Evolutionary conservation across 2,113 vertebrate genomes (phyloP), one percentile per base, ranked within the genome.

Genomic region (Puffinus mauretanicus): DNA sequence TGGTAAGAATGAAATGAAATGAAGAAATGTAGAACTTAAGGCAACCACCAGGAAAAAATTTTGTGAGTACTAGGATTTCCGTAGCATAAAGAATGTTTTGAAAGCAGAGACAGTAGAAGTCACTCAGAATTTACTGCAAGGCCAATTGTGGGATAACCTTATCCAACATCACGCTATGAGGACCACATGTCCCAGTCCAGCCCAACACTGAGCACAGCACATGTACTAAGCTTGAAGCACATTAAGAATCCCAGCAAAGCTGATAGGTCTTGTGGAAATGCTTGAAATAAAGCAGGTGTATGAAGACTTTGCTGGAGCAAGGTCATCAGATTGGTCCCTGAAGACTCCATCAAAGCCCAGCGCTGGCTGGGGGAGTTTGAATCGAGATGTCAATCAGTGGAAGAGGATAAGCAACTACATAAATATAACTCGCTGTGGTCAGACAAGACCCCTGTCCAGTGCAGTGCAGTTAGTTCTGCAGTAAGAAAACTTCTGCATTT

Each of bases 151-250:
- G 84, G 34, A 34, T 13, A 13, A 13, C 36, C 21, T 55, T 2
- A 30, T 3, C 86, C 64, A 51, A 1, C 18, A 36, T 0, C 22
- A 12, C 0, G 3, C 30, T 22, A 5, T 8, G 32, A 36, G 75
- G 32, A 10, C 22, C n/a, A 25, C 2, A 1, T 3, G 11, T 60
- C 73, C 57, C 34, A 36, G 9, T 10, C 13, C 88, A 55, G 46
- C 8, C 18, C 4, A 19, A 20, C 58, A 21, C 12, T 3, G 42
- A 70, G 78, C 24, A 13, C 30, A 20, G 65, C 52, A 16, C 7
- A 2, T 2, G 9, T 8, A 7, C n/a, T 40, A 30, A 66, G 70
- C 49, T 8, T 16, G 52, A 44, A 71, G 62, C 9, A 18, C 46
- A 12, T 21, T 11, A 32, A 51, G 24, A 10, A 54, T 36, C 36